Evolutionary conservation across 2,888 invertebrate species (phyloP).

Genomic region (Tholera decimalis): DNA sequence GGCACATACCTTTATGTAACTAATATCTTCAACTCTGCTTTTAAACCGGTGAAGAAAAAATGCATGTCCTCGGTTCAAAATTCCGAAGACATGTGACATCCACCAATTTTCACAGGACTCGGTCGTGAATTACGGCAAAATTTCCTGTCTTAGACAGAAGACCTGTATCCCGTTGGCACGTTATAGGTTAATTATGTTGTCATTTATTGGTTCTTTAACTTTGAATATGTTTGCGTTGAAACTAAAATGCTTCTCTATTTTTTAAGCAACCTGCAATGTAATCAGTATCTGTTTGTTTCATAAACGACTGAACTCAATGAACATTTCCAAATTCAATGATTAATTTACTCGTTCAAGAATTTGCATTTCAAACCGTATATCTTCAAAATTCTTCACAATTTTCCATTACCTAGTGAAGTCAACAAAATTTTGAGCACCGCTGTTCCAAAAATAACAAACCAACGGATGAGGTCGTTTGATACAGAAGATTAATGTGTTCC

Average conservation of each 20-base stretch:
- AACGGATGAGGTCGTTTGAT: slow-evolving; percentile 66
- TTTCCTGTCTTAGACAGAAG: too few relatives aligned
- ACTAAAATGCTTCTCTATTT: too few relatives aligned
- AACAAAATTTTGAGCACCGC: slow-evolving; percentile 56
- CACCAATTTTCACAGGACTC: too few relatives aligned
- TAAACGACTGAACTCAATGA: neutral
- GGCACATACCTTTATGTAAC: too few relatives aligned
- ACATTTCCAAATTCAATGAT: neutral
- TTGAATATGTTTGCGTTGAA: neutral
- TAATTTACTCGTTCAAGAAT: neutral
- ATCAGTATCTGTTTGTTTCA: neutral
- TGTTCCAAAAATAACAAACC: slow-evolving; percentile 61
- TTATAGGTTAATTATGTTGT: too few relatives aligned
- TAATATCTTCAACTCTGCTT: too few relatives aligned
- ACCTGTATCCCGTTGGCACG: too few relatives aligned
- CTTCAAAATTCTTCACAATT: slow-evolving; percentile 19
- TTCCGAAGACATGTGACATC: too few relatives aligned
- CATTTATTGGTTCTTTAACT: slow-evolving; percentile 8
- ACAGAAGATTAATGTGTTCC: slow-evolving; percentile 66
- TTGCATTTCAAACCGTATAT: slow-evolving; percentile 11
- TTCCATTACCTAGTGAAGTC: slow-evolving; percentile 34
- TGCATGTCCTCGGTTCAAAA: too few relatives aligned
- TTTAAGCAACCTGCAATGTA: too few relatives aligned
- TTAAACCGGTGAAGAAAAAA: too few relatives aligned
- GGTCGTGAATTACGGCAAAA: too few relatives aligned